Percentiles rank a stretch among this genome's conserved stretches.
Conservation (phyloP, 1,140 invertebrate genomes). For the Drosophila melanogaster region DNA sequence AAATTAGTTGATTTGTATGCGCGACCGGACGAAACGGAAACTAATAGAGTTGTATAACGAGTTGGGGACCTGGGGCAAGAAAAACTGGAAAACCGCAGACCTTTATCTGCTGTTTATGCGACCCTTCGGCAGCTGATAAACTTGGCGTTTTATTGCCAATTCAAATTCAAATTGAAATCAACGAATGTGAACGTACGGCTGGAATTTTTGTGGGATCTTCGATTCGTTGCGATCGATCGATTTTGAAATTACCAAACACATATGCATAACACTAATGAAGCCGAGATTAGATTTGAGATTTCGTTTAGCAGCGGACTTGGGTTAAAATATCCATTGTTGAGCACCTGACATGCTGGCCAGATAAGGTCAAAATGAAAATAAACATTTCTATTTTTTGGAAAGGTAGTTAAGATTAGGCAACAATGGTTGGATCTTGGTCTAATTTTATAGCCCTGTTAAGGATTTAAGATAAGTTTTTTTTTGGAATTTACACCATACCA, state of each 20-base stretch:
- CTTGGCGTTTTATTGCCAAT: slow-evolving; percentile 74
- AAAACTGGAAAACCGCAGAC: slow-evolving; percentile 58
- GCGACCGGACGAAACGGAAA: slow-evolving; percentile 55
- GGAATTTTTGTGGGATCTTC: slow-evolving; percentile 33
- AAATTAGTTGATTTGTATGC: slow-evolving; percentile 81
- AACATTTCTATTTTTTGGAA: slow-evolving; percentile 29
- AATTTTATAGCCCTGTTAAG: slow-evolving; percentile 27
- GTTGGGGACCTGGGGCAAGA: slow-evolving; percentile 29
- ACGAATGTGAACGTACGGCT: slow-evolving; percentile 33
- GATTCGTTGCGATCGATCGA: slow-evolving; percentile 20
- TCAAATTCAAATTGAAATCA: slow-evolving; percentile 65
- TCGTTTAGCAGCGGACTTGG: slow-evolving; percentile 4
- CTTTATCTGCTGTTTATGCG: slow-evolving; percentile 14
- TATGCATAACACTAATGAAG: slow-evolving; percentile 35
- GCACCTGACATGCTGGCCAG: slow-evolving; percentile 5
- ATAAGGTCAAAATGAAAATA: slow-evolving; percentile 14
- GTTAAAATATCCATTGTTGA: slow-evolving; percentile 9
- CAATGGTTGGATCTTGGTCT: slow-evolving; percentile 22
- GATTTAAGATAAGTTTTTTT: slow-evolving; percentile 11
- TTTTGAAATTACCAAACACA: slow-evolving; percentile 27
- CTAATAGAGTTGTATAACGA: slow-evolving; percentile 80
- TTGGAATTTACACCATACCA: background rate
- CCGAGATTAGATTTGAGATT: slow-evolving; percentile 44
- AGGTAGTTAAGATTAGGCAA: slow-evolving; percentile 32
- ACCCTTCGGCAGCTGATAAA: slow-evolving; percentile 73